Evolutionary conservation across 2,797 vertebrate species (phyloP), one percentile per base, ranked within the genome.

Genomic region (Aeoliscus strigatus): DNA sequence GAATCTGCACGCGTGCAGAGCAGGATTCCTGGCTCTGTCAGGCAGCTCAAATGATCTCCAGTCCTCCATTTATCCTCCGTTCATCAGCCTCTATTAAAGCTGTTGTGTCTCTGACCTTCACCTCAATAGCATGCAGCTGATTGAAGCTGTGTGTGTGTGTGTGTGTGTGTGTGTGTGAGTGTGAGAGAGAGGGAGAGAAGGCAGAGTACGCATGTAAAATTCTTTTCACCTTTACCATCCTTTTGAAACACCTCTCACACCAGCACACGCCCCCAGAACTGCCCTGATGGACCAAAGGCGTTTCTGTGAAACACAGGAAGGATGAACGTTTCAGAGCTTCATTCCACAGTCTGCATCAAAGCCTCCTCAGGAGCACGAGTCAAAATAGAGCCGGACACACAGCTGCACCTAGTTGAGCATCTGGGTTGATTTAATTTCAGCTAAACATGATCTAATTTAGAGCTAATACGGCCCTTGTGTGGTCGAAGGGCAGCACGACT

Each of bases 371-470:
- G 43, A 25, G 10, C 55, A n/a, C 45, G 39, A 64, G 73, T 70
- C 73, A 75, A 77, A 71, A 81, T 71, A 72, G 65, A 75, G 60
- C 60, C 6, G 69, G 76, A 87, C 69, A 57, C 70, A 67, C 80
- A 85, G 75, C 77, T 78, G 78, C 64, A 71, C 52, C 66, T 82
- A 39, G 54, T 86, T 86, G 77, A 60, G 70, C 47, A 45, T 40
- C 27, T 57, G 50, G 64, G 60, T 46, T 78, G 75, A 83, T 80
- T 76, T 72, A 80, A 83, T 84, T 70, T 66, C 73, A 43, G 68
- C 73, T 80, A 79, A 84, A 82, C 76, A 81, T 79, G 66, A 84
- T 82, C 72, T 82, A 68, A 86, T 83, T 79, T 77, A 66, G 66
- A 71, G 44, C 63, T 82, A 76, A 83, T 82, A 63, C 59, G 71